Evolutionary conservation across 1,140 invertebrate species (phyloP), one percentile per base, ranked within the genome.

Genomic region (Scylla paramamosain): DNA sequence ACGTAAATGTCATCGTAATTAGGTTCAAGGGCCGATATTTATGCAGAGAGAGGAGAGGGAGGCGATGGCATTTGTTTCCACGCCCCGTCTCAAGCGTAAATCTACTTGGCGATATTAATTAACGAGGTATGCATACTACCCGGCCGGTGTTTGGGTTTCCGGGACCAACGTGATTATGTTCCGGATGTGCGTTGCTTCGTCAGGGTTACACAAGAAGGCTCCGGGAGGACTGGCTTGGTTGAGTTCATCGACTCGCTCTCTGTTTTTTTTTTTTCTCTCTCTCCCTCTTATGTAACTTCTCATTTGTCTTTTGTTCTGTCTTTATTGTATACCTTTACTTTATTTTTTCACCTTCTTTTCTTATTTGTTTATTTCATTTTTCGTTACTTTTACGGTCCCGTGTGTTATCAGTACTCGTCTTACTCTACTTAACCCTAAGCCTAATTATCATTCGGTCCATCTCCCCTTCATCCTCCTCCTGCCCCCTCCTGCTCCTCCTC

Each of bases 1-100:
- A 92, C 91, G 91, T 67, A 67, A 32, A 28, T 92, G 91, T 67
- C 91, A 39, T 92, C 32, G 4, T 92, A 92, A 92, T 92, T 77
- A 52, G 91, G 46, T 92, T 32, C 52, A 39, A 7, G 48, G 46
- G 12, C 10, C 59, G 91, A 92, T 77, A 92, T 29, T 92, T 67
- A 92, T 77, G 25, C 25, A 39, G 39, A 39, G 39, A 6, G 39
- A 39, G 39, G 39, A 1, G 46, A 32, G 29, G 91, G 31, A 92
- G 20, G n/a, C 46, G 29, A 31, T 92, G 91, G 46, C 52, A 77
- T 92, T 77, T 67, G 52, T 92, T 92, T 32, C 32, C 25, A 31
- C 31, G 48, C n/a, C 31, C 91, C 48, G 14, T 77, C 67, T n/a
- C 48, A 67, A n/a, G 25, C 48, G 67, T 48, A 52, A 48, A 52